Evolutionary conservation across 1,140 invertebrate genomes (phyloP).

Genomic region (Macrobrachium rosenbergii): DNA sequence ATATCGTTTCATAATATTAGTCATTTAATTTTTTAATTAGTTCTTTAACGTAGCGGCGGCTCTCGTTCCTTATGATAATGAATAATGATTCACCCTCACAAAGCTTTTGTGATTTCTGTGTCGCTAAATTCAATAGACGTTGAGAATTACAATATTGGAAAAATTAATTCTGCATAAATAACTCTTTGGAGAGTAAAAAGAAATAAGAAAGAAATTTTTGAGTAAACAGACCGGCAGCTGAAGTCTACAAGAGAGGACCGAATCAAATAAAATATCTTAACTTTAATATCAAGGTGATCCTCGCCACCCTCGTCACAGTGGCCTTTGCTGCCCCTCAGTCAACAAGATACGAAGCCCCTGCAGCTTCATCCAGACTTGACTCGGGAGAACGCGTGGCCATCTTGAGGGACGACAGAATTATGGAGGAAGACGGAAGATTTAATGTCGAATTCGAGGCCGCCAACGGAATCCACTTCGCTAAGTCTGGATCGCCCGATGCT

Average conservation of each 20-base stretch:
- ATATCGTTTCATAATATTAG: no score
- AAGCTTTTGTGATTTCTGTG: no score
- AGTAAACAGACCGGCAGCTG: background rate
- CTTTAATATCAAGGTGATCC: background rate
- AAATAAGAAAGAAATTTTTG: no score
- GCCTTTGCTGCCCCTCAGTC: conserved; percentile 18
- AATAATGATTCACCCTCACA: no score
- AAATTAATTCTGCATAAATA: no score
- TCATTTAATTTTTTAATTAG: no score
- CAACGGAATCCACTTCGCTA: conserved; percentile 10
- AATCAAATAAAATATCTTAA: background rate
- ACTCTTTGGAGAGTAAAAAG: no score
- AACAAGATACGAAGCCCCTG: background rate
- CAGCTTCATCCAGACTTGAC: background rate
- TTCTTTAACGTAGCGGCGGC: no score
- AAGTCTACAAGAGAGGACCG: background rate
- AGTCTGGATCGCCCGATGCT: conserved; percentile 14
- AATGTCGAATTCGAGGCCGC: conserved; percentile 21
- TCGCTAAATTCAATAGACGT: no score
- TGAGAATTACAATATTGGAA: no score
- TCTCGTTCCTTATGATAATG: no score
- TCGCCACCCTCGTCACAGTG: background rate
- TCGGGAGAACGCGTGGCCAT: conserved; percentile 1
- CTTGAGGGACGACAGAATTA: conserved; percentile 30
- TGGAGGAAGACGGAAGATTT: conserved; percentile 13